These are phyloP conservation scores for Aphidoletes aphidimyza DNA, from an alignment of 2,888 invertebrate species.

Conservation along the genomic window DNA sequence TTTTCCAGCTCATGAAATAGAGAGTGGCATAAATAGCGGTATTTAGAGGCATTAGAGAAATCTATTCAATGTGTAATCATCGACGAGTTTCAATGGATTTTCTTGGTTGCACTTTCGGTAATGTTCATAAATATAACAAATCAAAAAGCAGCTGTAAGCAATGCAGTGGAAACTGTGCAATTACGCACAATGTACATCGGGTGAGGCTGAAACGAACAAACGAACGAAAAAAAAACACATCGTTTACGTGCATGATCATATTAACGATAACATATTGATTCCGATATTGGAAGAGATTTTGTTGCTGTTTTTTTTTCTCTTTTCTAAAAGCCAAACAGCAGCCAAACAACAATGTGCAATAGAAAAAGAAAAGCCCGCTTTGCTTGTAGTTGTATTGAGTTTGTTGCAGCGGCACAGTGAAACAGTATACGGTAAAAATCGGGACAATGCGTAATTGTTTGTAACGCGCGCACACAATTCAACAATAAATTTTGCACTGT, in stretches of 20 bases:
- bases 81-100: constrained; percentile 15
- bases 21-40: not conserved
- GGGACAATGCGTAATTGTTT: constrained; percentile 42
- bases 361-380: too few relatives aligned
- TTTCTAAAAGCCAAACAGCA: not conserved
- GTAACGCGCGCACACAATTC: too few relatives aligned
- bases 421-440: not conserved
- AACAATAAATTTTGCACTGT: too few relatives aligned
- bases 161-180: not conserved
- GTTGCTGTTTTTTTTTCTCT: not conserved
- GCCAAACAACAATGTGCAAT: too few relatives aligned
- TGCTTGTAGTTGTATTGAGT: too few relatives aligned
- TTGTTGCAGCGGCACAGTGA: not conserved
- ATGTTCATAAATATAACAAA: not conserved
- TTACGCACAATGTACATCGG: not conserved
- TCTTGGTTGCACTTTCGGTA: constrained; percentile 17
- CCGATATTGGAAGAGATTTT: not conserved
- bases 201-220: too few relatives aligned
- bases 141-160: not conserved
- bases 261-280: constrained; percentile 25
- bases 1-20: not conserved
- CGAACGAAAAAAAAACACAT: not conserved
- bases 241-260: not conserved
- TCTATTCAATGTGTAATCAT: not conserved
- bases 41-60: constrained; percentile 18